Evolutionary conservation across 2,888 invertebrate species (phyloP), one percentile per base, ranked within the genome.

Genomic region (Lepidocyrtoides sp.): DNA sequence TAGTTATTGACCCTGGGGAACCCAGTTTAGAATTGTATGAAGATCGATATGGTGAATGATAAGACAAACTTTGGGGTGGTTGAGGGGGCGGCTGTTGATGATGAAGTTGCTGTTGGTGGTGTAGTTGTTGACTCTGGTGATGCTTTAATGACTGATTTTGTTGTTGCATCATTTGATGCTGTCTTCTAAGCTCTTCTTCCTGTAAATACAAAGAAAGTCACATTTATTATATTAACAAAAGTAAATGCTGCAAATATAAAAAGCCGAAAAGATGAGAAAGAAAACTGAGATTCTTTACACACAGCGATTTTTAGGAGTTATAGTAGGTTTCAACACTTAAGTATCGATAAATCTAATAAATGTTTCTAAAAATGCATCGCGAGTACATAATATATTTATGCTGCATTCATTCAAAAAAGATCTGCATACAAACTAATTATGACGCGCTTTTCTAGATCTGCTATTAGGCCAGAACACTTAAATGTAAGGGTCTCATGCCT

Each of bases 131-230:
- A 57, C 92, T 93, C 79, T 93, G 93, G 17, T 94, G 93, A 41
- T 94, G 93, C 75, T 83, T 89, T 75, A 89, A 44, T 32, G 89
- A 72, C 82, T 89, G 89, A 20, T 44, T 83, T 41, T 89, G 89
- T 29, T 94, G 94, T 57, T 94, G 94, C 89, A 91, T 91, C 81
- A 94, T 92, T 87, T 93, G 94, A 51, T 93, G 93, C 69, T 94
- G 94, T 29, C 95, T 95, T 95, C 95, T 95, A 94, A 95, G 94
- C 92, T 95, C 95, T 85, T 96, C 95, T 77, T 95, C 95, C 94
- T 94, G 87, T 44, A 93, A 92, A 51, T 41, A 75, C 51, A 81
- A 54, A 51, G 8, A 48, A 57, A 44, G 41, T 48, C 41, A 66
- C 17, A 83, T n/a, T n/a, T n/a, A n/a, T n/a, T n/a, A n/a, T n/a